Percentiles rank a stretch among this genome's conserved stretches.
These are phyloP conservation scores for Dallia pectoralis DNA, from an alignment of 2,797 vertebrate genomes.

Conservation along the genomic window DNA sequence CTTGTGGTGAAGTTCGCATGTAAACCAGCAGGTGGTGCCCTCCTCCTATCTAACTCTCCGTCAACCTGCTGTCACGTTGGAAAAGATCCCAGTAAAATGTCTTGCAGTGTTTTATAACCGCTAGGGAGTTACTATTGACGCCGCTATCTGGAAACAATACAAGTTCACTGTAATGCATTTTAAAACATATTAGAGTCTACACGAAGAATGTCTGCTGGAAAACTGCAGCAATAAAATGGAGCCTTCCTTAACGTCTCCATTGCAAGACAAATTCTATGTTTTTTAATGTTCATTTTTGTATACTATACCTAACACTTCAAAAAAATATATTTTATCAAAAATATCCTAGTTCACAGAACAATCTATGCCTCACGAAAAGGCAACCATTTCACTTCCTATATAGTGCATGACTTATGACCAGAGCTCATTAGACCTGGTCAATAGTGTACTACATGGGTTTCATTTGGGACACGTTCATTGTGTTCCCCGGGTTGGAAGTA, in stretches of 20 bases:
- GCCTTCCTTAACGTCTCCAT: not conserved
- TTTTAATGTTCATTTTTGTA: not conserved
- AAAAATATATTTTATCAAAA: not conserved
- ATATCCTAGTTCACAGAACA: not conserved
- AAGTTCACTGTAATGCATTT: not conserved
- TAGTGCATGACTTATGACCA: not conserved
- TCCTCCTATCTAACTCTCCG: not conserved
- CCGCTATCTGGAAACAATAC: not conserved
- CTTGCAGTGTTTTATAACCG: not conserved
- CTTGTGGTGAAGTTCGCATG: not conserved
- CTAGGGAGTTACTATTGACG: not conserved
- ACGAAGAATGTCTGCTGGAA: not conserved
- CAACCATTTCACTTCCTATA: not conserved
- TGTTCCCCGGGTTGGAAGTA: not conserved
- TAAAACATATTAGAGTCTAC: not conserved
- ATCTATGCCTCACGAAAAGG: not conserved
- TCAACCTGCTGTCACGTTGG: not conserved
- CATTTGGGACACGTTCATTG: not conserved
- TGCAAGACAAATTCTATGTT: too few species aligned
- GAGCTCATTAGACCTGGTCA: not conserved
- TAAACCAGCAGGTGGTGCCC: slow-evolving; percentile 61
- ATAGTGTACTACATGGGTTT: not conserved
- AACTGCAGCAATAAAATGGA: not conserved
- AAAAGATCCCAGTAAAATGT: not conserved
- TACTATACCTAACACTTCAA: not conserved